Evolutionary conservation across 1,140 invertebrate genomes (phyloP).

Genomic region (Littorina saxatilis): DNA sequence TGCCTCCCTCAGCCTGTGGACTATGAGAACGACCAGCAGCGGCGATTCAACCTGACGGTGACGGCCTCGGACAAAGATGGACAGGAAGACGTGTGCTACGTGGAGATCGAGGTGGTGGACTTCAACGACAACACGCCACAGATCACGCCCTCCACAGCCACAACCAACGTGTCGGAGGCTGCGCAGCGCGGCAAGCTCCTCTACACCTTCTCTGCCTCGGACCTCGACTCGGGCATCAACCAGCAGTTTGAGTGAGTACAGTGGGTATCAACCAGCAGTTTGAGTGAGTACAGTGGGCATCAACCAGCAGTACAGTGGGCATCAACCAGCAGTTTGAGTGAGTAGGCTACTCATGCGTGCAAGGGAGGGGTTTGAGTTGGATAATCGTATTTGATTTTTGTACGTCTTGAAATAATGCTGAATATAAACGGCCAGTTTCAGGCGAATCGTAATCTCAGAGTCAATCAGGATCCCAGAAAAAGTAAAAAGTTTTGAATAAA

Average conservation of each 20-base stretch:
- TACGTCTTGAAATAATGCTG: too few relatives aligned
- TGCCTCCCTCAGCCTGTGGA: slow-evolving; percentile 63
- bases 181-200: slow-evolving; percentile 49
- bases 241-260: slow-evolving; percentile 60
- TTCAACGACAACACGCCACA: slow-evolving; percentile 67
- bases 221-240: slow-evolving; percentile 57
- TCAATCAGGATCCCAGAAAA: too few relatives aligned
- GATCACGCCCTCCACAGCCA: not conserved
- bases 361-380: too few relatives aligned
- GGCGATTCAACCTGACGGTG: slow-evolving; percentile 64
- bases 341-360: too few relatives aligned
- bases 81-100: slow-evolving; percentile 58
- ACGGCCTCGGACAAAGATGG: slow-evolving; percentile 57
- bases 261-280: too few relatives aligned
- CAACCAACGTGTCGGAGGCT: slow-evolving; percentile 49
- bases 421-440: too few relatives aligned
- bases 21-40: slow-evolving; percentile 57
- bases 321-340: too few relatives aligned
- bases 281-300: too few relatives aligned
- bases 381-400: too few relatives aligned
- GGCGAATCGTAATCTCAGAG: too few relatives aligned
- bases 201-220: slow-evolving; percentile 53
- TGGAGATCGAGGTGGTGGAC: slow-evolving; percentile 63
- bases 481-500: too few relatives aligned
- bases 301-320: too few relatives aligned